Conservation (phyloP, 1,140 invertebrate species). For the Mactra quadrangularis region DNA sequence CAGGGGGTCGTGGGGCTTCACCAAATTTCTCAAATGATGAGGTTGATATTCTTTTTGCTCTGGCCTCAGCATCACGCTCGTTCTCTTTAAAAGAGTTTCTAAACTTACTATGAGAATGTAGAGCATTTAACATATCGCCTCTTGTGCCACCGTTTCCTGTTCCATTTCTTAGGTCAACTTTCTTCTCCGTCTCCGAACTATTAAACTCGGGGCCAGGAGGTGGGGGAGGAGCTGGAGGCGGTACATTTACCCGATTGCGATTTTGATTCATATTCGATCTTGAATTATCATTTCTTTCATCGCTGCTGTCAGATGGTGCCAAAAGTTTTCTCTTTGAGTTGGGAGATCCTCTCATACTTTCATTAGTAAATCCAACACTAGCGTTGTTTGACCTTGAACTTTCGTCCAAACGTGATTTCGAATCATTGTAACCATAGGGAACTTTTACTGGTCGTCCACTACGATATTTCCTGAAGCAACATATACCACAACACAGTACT, state of each 20-base stretch:
- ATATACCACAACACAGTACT: constrained; percentile 56
- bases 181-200: constrained; percentile 20
- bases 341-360: constrained; percentile 54
- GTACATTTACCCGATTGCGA: background rate
- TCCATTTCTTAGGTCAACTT: background rate
- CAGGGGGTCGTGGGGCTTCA: constrained; percentile 34
- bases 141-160: constrained; percentile 34
- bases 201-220: constrained; percentile 2
- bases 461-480: constrained; percentile 66
- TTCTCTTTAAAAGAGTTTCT: constrained; percentile 63
- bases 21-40: constrained; percentile 50
- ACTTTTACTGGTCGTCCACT: background rate
- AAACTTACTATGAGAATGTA: constrained; percentile 66
- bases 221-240: constrained; percentile 11
- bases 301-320: constrained; percentile 45
- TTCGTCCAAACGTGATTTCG: constrained; percentile 43
- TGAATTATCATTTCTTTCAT: constrained; percentile 26
- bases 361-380: constrained; percentile 60
- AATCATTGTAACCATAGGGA: constrained; percentile 13
- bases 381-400: constrained; percentile 45
- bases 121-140: constrained; percentile 64
- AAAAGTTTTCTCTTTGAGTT: constrained; percentile 58
- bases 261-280: background rate
- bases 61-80: constrained; percentile 67
- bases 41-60: constrained; percentile 64